Evolutionary conservation across 2,797 vertebrate genomes (phyloP), one percentile per base, ranked within the genome.

Genomic region (Acropternis orthonyx): DNA sequence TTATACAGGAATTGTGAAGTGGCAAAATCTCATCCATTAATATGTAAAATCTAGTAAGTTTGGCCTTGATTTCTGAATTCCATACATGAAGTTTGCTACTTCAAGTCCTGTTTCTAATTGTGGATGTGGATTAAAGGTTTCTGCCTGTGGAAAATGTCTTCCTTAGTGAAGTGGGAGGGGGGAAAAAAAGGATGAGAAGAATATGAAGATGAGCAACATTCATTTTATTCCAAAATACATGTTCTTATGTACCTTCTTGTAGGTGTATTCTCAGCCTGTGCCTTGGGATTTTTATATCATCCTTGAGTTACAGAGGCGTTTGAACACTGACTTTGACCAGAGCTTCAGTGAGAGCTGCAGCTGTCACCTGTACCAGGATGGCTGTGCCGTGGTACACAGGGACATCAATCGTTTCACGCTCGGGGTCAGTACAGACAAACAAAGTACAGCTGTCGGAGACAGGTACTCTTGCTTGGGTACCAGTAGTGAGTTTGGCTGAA

Each of bases 241-340:
- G 16, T 62, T 44, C 23, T 86, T 66, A 9, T 14, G 1, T 81
- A 23, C 79, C 41, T 84, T 68, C 36, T 80, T 97, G 56, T 92
- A 98, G 98, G 97, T 98, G 34, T 97, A 96, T 39, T 96, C 95
- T 83, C 96, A 98, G 72, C 97, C 98, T 66, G 83, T 98, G 62
- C 98, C 98, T 27, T 98, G 98, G 98, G 98, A 98, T 94, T 98
- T 98, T 88, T 98, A 98, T 58, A 97, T 98, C 86, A 95, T 72
- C 3, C 82, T 96, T 61, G 97, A 98, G 49, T 87, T 98, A 77
- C 98, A 94, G 79, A 97, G 97, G 67, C 97, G 98, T 52, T 95
- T 98, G 88, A 88, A 91, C 56, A 86, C 96, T 41, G 97, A 92
- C 6, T 98, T 92, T 77, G 97, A 97, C 86, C 94, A 96, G 39